Evolutionary conservation across 2,113 vertebrate species (phyloP).

Genomic region (Pipra filicauda): DNA sequence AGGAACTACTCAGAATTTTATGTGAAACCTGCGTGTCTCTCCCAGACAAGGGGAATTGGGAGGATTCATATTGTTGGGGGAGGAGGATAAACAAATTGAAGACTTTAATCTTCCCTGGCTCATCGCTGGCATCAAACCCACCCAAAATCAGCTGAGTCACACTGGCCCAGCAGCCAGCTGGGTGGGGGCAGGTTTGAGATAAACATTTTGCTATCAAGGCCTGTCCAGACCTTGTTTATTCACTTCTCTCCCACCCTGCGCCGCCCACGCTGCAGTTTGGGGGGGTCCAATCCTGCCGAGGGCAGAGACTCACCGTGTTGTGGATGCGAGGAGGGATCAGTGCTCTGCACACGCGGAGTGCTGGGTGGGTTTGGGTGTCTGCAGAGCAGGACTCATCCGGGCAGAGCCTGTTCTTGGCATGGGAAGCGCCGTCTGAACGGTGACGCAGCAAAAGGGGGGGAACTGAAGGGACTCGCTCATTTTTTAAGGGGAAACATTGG

Average conservation of each 20-base stretch:
- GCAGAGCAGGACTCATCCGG: neutral
- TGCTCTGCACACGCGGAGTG: neutral
- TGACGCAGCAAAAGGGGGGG: rapidly evolving
- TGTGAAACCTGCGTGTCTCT: rapidly evolving
- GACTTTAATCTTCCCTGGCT: neutral
- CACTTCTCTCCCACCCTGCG: neutral
- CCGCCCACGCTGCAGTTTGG: neutral
- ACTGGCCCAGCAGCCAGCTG: neutral
- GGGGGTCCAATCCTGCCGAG: rapidly evolving
- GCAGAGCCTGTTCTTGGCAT: neutral
- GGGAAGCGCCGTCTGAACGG: rapidly evolving
- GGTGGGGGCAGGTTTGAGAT: constrained; percentile 2
- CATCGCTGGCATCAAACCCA: neutral
- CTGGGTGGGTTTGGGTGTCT: neutral
- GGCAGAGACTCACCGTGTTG: neutral
- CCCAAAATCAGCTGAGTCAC: constrained; percentile 21
- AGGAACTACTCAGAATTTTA: rapidly evolving
- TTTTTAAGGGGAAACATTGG: no score
- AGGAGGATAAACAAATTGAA: neutral
- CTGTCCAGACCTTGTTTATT: constrained; percentile 36
- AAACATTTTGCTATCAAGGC: constrained; percentile 37
- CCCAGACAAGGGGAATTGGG: rapidly evolving
- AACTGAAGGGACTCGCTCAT: rapidly evolving
- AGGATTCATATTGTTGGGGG: neutral
- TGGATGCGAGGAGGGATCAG: rapidly evolving